Percentiles rank a stretch among this genome's conserved stretches.
Evolutionary conservation across 2,888 invertebrate genomes (phyloP).

Genomic region (Koerneria pararmatus): DNA sequence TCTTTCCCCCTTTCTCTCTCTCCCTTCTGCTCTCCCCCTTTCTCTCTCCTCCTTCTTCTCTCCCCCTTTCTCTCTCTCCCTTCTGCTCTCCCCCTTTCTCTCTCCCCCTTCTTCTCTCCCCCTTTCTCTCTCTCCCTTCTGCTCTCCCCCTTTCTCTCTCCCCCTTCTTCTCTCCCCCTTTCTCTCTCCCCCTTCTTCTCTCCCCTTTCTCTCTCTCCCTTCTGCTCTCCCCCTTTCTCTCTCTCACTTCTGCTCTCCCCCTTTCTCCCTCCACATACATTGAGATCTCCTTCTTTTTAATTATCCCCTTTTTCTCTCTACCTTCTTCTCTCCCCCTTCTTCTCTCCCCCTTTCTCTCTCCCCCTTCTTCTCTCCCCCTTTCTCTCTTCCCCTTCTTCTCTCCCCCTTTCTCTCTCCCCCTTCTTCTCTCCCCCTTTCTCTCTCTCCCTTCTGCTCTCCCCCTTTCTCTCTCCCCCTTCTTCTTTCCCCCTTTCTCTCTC

Average conservation of each 20-base stretch:
- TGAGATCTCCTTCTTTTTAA: too few relatives aligned
- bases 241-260: background rate
- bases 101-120: constrained; percentile 14
- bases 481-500: too few relatives aligned
- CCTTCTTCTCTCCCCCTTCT: too few relatives aligned
- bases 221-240: constrained; percentile 11
- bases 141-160: constrained; percentile 21
- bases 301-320: too few relatives aligned
- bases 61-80: constrained; percentile 23
- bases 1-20: constrained; percentile 24
- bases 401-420: too few relatives aligned
- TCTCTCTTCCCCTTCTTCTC: too few relatives aligned
- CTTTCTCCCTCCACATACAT: too few relatives aligned
- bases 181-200: constrained; percentile 8
- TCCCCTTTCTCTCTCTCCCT: background rate
- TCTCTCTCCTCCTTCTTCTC: constrained; percentile 20
- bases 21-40: constrained; percentile 20
- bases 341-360: too few relatives aligned
- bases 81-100: constrained; percentile 18
- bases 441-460: too few relatives aligned
- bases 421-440: too few relatives aligned
- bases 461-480: too few relatives aligned
- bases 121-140: constrained; percentile 20
- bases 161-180: constrained; percentile 14
- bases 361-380: too few relatives aligned